phyloP scores from a whole-genome alignment of 2,888 invertebrate species.

The Lepetodrilus schrolli region DNA sequence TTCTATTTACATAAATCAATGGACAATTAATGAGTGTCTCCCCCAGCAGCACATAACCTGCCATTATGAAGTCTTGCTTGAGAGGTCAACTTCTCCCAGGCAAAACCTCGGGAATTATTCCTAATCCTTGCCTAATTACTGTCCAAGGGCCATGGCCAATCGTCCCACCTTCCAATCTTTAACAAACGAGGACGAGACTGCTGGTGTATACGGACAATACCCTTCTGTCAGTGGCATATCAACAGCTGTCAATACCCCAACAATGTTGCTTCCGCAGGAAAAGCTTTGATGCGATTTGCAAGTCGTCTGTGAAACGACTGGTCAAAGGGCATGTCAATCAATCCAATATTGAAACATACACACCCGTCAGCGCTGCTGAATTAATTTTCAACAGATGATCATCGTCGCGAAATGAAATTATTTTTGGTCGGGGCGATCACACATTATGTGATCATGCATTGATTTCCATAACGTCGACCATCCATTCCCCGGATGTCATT shows the following conservation, averaged over 20 bases:
- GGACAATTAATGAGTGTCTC: not conserved
- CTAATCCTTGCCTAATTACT: slow-evolving; percentile 5
- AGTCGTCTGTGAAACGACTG: slow-evolving; percentile 17
- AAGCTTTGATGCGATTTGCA: slow-evolving; percentile 23
- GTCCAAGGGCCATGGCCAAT: not conserved
- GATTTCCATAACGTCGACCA: too few species aligned
- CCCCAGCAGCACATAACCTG: not conserved
- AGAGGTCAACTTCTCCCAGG: not conserved
- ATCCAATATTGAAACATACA: slow-evolving; percentile 14
- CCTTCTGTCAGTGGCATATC: not conserved
- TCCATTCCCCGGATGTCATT: too few species aligned
- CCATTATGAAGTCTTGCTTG: not conserved
- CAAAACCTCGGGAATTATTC: not conserved
- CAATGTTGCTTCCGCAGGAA: not conserved
- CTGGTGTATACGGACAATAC: not conserved
- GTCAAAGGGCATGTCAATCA: slow-evolving; percentile 17
- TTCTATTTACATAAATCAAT: not conserved
- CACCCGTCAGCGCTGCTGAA: not conserved
- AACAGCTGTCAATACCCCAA: not conserved
- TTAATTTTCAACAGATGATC: slow-evolving; percentile 3
- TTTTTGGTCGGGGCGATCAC: not conserved
- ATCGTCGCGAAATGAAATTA: slow-evolving; percentile 1
- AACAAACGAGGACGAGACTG: not conserved
- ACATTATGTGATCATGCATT: not conserved
- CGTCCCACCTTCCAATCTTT: not conserved